phyloP scores from a whole-genome alignment of 2,888 invertebrate genomes.

The Dendrolimus houi region DNA sequence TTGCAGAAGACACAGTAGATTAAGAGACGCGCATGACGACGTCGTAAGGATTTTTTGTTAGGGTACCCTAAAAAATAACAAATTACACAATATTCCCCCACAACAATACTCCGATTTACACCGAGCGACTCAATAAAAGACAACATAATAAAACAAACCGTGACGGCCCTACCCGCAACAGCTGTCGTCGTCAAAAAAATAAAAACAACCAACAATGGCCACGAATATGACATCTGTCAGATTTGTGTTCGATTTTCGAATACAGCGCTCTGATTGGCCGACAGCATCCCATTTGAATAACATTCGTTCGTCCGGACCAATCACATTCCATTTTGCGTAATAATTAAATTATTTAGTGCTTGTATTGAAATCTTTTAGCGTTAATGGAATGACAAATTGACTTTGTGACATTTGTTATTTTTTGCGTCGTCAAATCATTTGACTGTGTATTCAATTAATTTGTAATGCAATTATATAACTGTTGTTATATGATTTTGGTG shows the following conservation, averaged over 20 bases:
- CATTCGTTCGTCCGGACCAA: slow-evolving; percentile 27
- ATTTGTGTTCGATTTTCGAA: slow-evolving; percentile 33
- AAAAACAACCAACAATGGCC: slow-evolving; percentile 52
- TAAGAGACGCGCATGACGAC: no score
- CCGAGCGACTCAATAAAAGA: slow-evolving; percentile 2
- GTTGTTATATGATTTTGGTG: not conserved
- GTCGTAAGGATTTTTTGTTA: no score
- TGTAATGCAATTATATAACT: not conserved
- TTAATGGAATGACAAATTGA: slow-evolving; percentile 55
- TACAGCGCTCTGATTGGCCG: slow-evolving; percentile 33
- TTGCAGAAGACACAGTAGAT: no score
- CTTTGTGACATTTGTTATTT: slow-evolving; percentile 36
- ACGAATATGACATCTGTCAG: slow-evolving; percentile 68
- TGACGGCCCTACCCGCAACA: slow-evolving; percentile 42
- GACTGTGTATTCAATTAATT: not conserved
- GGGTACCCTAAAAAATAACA: no score
- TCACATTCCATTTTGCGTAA: slow-evolving; percentile 44
- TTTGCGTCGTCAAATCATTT: slow-evolving; percentile 10
- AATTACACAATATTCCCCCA: no score
- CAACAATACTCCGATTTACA: no score
- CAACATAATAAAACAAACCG: slow-evolving; percentile 1
- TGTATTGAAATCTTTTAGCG: slow-evolving; percentile 41
- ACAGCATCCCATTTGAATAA: slow-evolving; percentile 36
- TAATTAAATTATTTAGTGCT: slow-evolving; percentile 48
- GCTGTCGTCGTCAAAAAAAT: slow-evolving; percentile 57